Conservation (phyloP, 2,113 vertebrate species). For the Ptilorrhoa leucosticta region DNA sequence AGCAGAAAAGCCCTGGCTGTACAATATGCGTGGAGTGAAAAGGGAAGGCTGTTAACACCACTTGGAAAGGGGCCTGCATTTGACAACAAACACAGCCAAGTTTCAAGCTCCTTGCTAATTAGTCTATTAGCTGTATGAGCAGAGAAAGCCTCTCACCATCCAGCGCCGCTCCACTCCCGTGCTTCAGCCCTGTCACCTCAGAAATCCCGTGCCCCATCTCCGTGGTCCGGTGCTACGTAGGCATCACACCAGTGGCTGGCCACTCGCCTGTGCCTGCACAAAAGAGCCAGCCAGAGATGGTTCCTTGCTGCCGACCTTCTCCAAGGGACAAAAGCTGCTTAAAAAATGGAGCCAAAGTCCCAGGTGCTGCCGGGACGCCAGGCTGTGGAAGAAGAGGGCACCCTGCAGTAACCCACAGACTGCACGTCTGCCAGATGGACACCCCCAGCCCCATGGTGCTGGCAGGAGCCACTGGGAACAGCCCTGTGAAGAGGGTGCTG, state of each 20-base stretch:
- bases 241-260: slow-evolving; percentile 48
- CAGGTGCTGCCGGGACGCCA: neutral
- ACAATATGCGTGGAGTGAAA: slow-evolving; percentile 6
- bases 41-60: slow-evolving; percentile 37
- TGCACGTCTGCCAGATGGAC: rapidly evolving
- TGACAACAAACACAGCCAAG: slow-evolving; percentile 53
- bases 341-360: neutral
- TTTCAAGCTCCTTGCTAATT: slow-evolving; percentile 35
- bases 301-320: neutral
- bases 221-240: slow-evolving; percentile 30
- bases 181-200: slow-evolving; percentile 7
- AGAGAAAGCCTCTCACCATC: slow-evolving; percentile 31
- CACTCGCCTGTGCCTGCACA: neutral
- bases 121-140: slow-evolving; percentile 44
- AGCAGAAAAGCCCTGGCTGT: slow-evolving; percentile 6
- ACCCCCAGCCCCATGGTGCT: neutral
- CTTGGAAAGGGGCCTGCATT: slow-evolving; percentile 53
- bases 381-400: neutral
- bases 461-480: neutral
- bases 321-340: neutral
- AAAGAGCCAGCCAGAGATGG: neutral
- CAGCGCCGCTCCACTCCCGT: neutral
- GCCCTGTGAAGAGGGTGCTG: neutral
- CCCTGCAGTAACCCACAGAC: neutral
- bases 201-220: slow-evolving; percentile 18